Conservation (phyloP, 2,888 invertebrate species). For the Clivina fossor region DNA sequence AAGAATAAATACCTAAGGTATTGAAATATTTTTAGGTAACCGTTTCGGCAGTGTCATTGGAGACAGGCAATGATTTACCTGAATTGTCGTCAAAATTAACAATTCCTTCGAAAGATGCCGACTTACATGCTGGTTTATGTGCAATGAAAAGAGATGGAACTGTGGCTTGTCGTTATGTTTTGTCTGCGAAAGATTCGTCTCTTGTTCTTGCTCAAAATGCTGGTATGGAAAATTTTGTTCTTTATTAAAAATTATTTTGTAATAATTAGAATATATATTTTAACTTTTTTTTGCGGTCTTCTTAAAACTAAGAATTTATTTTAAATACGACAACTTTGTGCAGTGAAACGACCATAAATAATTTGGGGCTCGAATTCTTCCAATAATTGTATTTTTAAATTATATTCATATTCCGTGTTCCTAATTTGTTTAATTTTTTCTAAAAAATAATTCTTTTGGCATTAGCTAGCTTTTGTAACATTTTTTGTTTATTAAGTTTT, state of each 20-base stretch:
- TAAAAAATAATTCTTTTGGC: too few species aligned
- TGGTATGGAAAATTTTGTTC: slow-evolving; percentile 48
- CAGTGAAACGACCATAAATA: too few species aligned
- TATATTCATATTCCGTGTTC: too few species aligned
- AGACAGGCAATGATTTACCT: slow-evolving; percentile 50
- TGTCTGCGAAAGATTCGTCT: slow-evolving; percentile 68
- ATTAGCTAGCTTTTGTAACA: too few species aligned
- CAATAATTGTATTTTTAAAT: too few species aligned
- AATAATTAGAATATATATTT: not conserved
- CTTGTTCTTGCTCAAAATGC: slow-evolving; percentile 66
- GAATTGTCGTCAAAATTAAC: slow-evolving; percentile 55
- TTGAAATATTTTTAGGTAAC: slow-evolving; percentile 44
- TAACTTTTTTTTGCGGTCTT: too few species aligned
- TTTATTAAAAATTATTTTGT: not conserved
- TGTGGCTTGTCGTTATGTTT: slow-evolving; percentile 63
- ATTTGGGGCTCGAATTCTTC: too few species aligned
- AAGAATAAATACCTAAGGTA: not conserved
- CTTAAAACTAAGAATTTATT: too few species aligned
- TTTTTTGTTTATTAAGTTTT: too few species aligned
- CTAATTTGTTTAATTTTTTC: too few species aligned
- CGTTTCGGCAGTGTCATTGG: slow-evolving; percentile 53
- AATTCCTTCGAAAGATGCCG: slow-evolving; percentile 6
- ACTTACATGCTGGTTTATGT: slow-evolving; percentile 30
- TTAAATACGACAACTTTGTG: too few species aligned
- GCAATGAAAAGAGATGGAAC: slow-evolving; percentile 22